phyloP scores from a whole-genome alignment of 1,140 invertebrate genomes.

The Adelges cooleyi region DNA sequence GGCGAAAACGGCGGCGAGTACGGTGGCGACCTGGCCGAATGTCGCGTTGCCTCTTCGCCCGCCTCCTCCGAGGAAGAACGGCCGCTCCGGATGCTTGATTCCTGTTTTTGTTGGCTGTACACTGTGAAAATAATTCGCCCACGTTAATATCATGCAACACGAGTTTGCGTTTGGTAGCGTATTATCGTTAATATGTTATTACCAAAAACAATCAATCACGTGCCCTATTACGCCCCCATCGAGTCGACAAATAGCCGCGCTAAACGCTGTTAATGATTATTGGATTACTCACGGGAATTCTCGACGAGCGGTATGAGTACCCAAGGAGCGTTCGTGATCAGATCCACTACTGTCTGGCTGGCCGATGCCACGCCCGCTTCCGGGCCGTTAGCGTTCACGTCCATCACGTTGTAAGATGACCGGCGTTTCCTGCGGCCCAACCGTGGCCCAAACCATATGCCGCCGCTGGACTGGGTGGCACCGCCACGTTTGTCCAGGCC shows the following conservation, averaged over 20 bases:
- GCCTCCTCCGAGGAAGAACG: slow-evolving; percentile 23
- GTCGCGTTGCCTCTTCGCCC: background rate
- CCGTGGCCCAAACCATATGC: slow-evolving; percentile 32
- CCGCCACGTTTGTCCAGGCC: background rate
- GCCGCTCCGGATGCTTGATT: background rate
- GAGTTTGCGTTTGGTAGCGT: too few species aligned
- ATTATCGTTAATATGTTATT: too few species aligned
- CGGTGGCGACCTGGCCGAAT: slow-evolving; percentile 3
- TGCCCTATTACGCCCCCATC: too few species aligned
- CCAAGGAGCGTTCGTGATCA: slow-evolving; percentile 16
- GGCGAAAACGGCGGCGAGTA: slow-evolving; percentile 31
- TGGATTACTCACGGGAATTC: slow-evolving; percentile 10
- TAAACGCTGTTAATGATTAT: too few species aligned
- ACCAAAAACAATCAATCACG: too few species aligned
- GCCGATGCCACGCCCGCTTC: background rate
- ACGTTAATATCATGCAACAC: too few species aligned
- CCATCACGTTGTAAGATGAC: background rate
- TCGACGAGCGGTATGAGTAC: slow-evolving; percentile 28
- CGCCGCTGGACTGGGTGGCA: background rate
- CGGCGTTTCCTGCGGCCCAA: slow-evolving; percentile 31
- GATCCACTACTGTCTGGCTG: background rate
- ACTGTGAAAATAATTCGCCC: background rate
- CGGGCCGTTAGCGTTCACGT: background rate
- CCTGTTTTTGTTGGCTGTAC: background rate
- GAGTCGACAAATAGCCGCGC: too few species aligned